Percentiles rank a stretch among this genome's conserved stretches.
Conservation (phyloP, 2,888 invertebrate genomes). For the Augochlorella aurata region DNA sequence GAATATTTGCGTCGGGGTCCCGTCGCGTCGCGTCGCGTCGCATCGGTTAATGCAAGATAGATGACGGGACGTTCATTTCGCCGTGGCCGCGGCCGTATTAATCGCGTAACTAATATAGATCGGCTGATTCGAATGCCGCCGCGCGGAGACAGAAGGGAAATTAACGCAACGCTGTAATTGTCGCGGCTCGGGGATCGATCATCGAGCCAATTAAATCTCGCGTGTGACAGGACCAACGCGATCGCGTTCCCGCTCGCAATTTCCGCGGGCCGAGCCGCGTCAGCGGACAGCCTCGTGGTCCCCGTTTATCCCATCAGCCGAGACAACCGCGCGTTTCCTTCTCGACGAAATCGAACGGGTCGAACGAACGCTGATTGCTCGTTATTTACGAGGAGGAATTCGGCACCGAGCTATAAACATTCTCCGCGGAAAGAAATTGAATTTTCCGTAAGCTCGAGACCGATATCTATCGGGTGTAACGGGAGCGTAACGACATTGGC, state of each 20-base stretch:
- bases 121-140: background rate
- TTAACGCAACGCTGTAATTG: conserved; percentile 24
- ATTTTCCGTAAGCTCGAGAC: conserved; percentile 32
- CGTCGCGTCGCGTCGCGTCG: background rate
- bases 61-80: conserved; percentile 22
- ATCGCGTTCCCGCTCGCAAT: too few relatives aligned
- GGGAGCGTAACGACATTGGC: conserved; percentile 57
- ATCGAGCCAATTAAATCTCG: conserved; percentile 1
- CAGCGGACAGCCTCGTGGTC: background rate
- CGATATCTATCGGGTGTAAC: conserved; percentile 54
- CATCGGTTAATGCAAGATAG: conserved; percentile 7
- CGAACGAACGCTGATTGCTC: background rate
- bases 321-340: background rate
- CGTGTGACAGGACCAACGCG: background rate
- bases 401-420: background rate
- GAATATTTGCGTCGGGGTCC: conserved; percentile 6
- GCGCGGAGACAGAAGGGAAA: background rate
- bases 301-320: background rate
- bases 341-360: background rate
- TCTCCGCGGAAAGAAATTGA: conserved; percentile 28
- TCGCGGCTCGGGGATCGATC: background rate
- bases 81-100: background rate
- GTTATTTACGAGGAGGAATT: background rate
- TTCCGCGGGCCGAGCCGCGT: background rate
- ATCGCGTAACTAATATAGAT: conserved; percentile 17